phyloP scores from a whole-genome alignment of 2,113 vertebrate species.

The Chaetorhynchus papuensis region DNA sequence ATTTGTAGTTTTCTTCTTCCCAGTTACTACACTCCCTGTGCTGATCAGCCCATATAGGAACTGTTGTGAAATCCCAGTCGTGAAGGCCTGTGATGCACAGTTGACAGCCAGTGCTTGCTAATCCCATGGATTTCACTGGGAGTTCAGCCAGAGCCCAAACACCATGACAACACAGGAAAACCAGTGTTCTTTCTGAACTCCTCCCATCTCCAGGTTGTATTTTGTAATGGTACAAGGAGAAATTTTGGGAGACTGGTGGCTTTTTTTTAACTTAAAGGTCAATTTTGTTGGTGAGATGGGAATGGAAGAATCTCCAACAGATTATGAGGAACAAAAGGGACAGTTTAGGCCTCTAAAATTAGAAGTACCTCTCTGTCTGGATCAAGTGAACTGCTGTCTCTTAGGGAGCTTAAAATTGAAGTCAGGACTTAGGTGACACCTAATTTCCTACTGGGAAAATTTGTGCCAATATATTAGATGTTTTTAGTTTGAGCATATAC shows the following conservation, averaged over 20 bases:
- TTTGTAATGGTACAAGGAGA: neutral
- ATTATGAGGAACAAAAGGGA: neutral
- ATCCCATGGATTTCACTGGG: neutral
- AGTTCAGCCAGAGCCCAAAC: neutral
- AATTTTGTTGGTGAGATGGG: neutral
- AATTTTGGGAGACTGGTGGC: neutral
- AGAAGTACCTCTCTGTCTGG: neutral
- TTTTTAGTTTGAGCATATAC: neutral
- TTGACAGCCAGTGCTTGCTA: neutral
- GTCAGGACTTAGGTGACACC: neutral
- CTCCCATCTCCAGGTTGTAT: neutral
- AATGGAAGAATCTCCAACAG: neutral
- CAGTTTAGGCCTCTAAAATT: neutral
- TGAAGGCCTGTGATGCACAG: neutral
- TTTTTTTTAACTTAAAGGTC: neutral
- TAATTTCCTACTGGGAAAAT: neutral
- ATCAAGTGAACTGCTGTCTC: neutral
- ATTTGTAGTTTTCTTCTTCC: neutral
- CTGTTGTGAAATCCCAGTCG: neutral
- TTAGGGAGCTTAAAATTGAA: neutral
- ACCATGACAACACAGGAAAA: neutral
- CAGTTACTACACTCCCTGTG: accelerated
- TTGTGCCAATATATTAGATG: neutral
- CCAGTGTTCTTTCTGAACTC: neutral
- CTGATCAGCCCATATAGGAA: neutral